Conservation (phyloP, 2,797 vertebrate genomes). For the Vireo griseus region DNA sequence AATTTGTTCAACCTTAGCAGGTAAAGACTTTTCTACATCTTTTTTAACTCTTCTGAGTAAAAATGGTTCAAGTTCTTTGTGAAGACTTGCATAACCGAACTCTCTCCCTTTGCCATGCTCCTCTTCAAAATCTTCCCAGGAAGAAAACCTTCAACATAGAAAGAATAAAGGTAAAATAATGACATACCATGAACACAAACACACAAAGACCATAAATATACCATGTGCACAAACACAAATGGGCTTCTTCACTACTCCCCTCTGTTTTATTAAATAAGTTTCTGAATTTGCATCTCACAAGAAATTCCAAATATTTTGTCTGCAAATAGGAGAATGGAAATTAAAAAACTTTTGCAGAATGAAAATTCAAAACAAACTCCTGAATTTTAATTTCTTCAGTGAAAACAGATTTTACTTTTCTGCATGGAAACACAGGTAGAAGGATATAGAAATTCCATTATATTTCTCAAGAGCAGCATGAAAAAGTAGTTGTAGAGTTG, state of each 20-base stretch:
- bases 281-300: constrained; percentile 8
- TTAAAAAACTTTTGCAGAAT: not conserved
- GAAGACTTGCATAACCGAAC: constrained; percentile 94
- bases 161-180: not conserved
- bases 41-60: constrained; percentile 96
- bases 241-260: not conserved
- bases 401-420: not conserved
- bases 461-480: not conserved
- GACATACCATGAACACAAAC: not conserved
- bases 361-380: not conserved
- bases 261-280: not conserved
- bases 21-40: constrained; percentile 97
- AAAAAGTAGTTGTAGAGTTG: not conserved
- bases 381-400: not conserved
- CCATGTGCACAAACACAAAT: not conserved
- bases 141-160: constrained; percentile 85
- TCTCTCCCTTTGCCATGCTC: constrained; percentile 96
- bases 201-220: not conserved
- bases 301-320: not conserved
- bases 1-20: constrained; percentile 98
- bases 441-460: not conserved
- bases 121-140: constrained; percentile 97
- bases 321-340: not conserved
- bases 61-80: constrained; percentile 97
- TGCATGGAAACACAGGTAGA: not conserved